Conservation (phyloP, 2,888 invertebrate genomes). For the Parthenolecanium corni region DNA sequence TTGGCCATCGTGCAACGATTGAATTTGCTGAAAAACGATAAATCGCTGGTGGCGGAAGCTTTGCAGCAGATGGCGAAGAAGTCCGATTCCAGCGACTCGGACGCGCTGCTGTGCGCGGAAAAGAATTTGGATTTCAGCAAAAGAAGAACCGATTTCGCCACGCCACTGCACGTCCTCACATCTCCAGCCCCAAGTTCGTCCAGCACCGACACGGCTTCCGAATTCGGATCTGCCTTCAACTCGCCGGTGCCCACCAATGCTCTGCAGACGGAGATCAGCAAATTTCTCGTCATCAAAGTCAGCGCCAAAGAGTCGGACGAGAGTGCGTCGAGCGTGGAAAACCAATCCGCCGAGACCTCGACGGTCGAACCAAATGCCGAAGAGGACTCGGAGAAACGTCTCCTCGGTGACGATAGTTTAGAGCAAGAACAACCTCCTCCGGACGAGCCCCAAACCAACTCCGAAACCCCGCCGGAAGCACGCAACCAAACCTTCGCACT, state of each 20-base stretch:
- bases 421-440: no score
- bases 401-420: no score
- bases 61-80: conserved; percentile 51
- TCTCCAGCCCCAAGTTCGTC: conserved; percentile 54
- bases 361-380: no score
- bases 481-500: conserved; percentile 65
- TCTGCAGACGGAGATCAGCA: conserved; percentile 37
- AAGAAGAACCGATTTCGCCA: conserved; percentile 45
- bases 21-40: conserved; percentile 73
- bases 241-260: conserved; percentile 45
- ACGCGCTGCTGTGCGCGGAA: neutral
- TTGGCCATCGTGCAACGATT: conserved; percentile 76
- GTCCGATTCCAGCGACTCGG: conserved; percentile 28
- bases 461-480: conserved; percentile 36
- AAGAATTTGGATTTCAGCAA: conserved; percentile 4
- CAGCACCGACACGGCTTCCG: conserved; percentile 55
- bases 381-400: no score
- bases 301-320: conserved; percentile 35
- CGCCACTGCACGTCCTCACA: conserved; percentile 57
- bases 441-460: no score
- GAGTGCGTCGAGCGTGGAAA: conserved; percentile 37
- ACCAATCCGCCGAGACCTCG: no score
- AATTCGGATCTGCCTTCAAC: conserved; percentile 56
- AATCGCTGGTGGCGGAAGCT: conserved; percentile 71
- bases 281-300: conserved; percentile 51